Evolutionary conservation across 2,797 vertebrate genomes (phyloP).

Genomic region (Chaenodraco wilsoni): DNA sequence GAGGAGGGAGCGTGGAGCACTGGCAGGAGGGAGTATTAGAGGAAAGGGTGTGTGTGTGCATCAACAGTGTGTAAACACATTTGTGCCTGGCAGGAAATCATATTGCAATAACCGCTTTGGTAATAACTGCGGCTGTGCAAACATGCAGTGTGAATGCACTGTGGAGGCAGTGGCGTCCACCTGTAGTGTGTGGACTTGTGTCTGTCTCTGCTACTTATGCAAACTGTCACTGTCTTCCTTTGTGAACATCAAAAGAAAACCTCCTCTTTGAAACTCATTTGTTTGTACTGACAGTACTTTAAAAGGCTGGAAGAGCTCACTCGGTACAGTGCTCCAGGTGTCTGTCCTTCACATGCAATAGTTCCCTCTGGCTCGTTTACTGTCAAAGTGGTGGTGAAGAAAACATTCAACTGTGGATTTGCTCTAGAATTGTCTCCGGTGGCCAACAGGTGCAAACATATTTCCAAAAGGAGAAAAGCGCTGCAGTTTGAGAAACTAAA

Average conservation of each 20-base stretch:
- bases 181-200: constrained; percentile 11
- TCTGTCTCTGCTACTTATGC: constrained; percentile 3
- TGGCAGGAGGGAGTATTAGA: constrained; percentile 2
- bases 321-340: no score
- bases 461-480: no score
- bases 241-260: constrained; percentile 1
- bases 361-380: no score
- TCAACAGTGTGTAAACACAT: constrained; percentile 43
- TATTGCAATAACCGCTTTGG: constrained; percentile 49
- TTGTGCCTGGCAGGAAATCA: constrained; percentile 28
- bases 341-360: no score
- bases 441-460: no score
- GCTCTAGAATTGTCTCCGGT: no score
- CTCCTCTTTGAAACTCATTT: not conserved
- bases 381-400: no score
- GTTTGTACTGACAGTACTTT: not conserved
- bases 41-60: not conserved
- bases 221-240: not conserved
- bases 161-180: constrained; percentile 17
- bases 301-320: not conserved
- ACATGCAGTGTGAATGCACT: constrained; percentile 19
- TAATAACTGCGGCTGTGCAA: constrained; percentile 47
- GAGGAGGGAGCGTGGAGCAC: constrained; percentile 20
- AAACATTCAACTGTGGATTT: no score
- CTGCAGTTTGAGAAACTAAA: no score